Evolutionary conservation across 1,140 invertebrate genomes (phyloP), one percentile per base, ranked within the genome.

Genomic region (Cydia fagiglandana): DNA sequence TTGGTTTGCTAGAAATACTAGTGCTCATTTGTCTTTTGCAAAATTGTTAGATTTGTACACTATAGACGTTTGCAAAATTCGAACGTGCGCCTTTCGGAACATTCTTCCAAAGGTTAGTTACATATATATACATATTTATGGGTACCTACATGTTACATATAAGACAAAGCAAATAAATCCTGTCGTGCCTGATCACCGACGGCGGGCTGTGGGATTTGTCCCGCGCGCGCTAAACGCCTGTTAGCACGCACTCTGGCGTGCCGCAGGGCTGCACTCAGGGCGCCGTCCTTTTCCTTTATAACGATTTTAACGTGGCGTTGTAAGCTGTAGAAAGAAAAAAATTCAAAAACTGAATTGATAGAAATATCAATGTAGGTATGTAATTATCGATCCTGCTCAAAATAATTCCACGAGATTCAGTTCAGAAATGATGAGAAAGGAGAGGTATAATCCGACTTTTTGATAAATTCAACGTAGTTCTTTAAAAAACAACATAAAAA

Each of bases 211-310:
- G 66, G 66, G 66, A 70, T 70, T 70, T 70, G 66, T 70, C 66
- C 66, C 15, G 66, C 15, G 15, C 70, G 77, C 85, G 81, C 87
- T 93, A 92, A 93, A 93, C 91, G 90, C 87, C 87, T 92, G 88
- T 93, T 92, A 92, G 83, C 91, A 93, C 91, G 91, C 90, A 91
- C 82, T 86, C 84, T 74, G 79, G 79, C 90, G 91, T 90, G 89
- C 81, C 86, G 78, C 84, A 77, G 80, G 80, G 83, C 80, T 28
- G 75, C 10, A 77, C 53, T 77, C 13, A 12, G 76, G 53, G 13
- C 20, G 28, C 3, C 5, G 41, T 7, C 6, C 17, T 66, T 10
- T 24, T 7, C 6, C 17, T 66, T 20, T 24, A 1, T 61, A 61
- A 24, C 56, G 15, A 47, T 4, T 4, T 15, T 15, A 13, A 47